Evolutionary conservation across 2,797 vertebrate genomes (phyloP), one percentile per base, ranked within the genome.

Genomic region (Monodelphis domestica): DNA sequence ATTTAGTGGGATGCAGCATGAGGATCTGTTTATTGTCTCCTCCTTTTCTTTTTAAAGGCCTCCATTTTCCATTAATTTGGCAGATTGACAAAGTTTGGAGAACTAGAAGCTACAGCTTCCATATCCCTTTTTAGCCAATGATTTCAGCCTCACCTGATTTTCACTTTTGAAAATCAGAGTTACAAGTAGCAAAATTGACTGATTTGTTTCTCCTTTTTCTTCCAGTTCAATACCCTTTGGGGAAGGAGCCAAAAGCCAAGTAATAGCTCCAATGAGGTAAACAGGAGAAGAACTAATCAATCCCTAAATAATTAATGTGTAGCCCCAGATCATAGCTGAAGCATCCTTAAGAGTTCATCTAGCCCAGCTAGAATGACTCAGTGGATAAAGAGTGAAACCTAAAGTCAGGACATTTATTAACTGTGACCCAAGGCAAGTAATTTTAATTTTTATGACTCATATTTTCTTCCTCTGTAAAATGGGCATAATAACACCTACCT

Each of bases 101-200:
- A 50, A 92, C 92, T 90, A 95, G 91, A 93, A 93, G 52, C 78
- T 29, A 5, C 63, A 90, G 30, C 33, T 78, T 91, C 55, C 91
- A 95, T 59, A 57, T 90, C 17, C 92, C 57, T 54, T 94, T 96
- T 94, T 88, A 92, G 53, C 5, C 54, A 88, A 89, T 94, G 9
- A 24, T 33, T 89, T 93, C 29, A 89, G 29, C 17, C 70, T 59
- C 89, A 93, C 91, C 91, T 89, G 51, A 88, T 55, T 55, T 90
- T 93, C 88, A 90, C 95, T 90, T 87, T 89, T 94, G 88, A 38
- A 55, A 87, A 78, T 7, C 38, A 91, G 93, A 88, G n/a, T 12
- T 93, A 53, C 5, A 89, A 11, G 56, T 89, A 88, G 54, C 92
- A 89, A 94, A 95, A 93, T 70, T 87, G 93, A 90, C 30, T 84